phyloP scores from a whole-genome alignment of 64 coral and sea anemone species.

The Acropora yongei region DNA sequence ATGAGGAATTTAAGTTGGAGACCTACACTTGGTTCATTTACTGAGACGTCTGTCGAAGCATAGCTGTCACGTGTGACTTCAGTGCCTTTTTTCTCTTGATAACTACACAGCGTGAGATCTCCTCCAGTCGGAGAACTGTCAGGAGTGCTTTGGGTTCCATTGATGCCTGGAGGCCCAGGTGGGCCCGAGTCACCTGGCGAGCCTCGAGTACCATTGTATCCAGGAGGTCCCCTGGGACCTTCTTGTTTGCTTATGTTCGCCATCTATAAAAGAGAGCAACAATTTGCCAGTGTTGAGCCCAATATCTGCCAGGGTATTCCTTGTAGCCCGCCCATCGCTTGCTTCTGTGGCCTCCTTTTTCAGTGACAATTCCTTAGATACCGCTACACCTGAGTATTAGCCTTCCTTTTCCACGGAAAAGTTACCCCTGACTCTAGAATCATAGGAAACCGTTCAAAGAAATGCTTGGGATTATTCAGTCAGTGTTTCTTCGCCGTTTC shows the following conservation, averaged over 20 bases:
- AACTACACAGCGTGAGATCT: background rate
- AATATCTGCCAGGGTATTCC: no score
- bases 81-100: background rate
- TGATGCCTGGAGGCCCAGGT: background rate
- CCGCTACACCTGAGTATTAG: no score
- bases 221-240: background rate
- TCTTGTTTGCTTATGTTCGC: background rate
- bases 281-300: no score
- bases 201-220: constrained; percentile 26
- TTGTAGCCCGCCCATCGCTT: no score
- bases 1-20: no score
- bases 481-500: no score
- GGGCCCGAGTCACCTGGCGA: background rate
- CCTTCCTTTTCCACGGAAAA: no score
- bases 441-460: no score
- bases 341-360: no score
- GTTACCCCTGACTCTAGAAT: no score
- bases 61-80: background rate
- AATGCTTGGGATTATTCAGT: no score
- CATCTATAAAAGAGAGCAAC: background rate
- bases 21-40: background rate
- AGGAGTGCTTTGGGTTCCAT: constrained; percentile 22
- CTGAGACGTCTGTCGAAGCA: background rate
- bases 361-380: no score
- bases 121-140: background rate